Evolutionary conservation across 2,113 vertebrate genomes (phyloP), one percentile per base, ranked within the genome.

Genomic region (Nestor notabilis): DNA sequence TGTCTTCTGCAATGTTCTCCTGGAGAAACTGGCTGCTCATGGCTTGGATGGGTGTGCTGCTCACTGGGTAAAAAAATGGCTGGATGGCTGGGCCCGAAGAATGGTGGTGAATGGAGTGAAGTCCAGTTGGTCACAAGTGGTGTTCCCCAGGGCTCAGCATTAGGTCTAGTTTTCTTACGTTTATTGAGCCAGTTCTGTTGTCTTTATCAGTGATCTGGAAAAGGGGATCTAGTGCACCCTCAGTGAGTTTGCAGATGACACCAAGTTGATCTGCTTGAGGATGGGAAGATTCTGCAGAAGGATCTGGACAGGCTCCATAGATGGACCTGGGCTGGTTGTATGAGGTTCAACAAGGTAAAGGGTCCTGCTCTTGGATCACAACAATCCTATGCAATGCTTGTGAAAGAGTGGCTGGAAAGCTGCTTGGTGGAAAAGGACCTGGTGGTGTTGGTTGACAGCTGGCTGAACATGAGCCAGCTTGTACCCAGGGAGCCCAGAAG

Each of bases 351-450:
- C 25, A 46, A 11, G 11, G 27, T 24, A 58, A 35, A 1, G 5
- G 27, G 11, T 55, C 33, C 18, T 55, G 33, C 33, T 14, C 19
- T 37, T 37, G 14, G 8, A 19, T 35, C 58, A 41, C 35, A 64
- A 39, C 37, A n/a, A 41, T 7, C 35, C 35, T 29, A 14, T 5
- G 15, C 9, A 50, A 20, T 37, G 35, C 35, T 41, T 50, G 21
- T 37, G 46, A 9, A 21, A 11, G 12, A 41, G 17, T 16, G 35
- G 29, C 58, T 78, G 49, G 18, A 80, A 44, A 53, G 11, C 17
- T 43, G 47, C 17, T 31, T 2, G 1, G 17, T 1, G 4, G 60
- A 43, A n/a, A n/a, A 65, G 3, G 23, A 17, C 13, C 8, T 55
- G 19, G 10, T 18, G 3, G 19, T 74, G 20, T n/a, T 24, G 56